These are phyloP conservation scores for Python bivittatus DNA, from an alignment of 2,113 vertebrate genomes.

Conservation along the genomic window DNA sequence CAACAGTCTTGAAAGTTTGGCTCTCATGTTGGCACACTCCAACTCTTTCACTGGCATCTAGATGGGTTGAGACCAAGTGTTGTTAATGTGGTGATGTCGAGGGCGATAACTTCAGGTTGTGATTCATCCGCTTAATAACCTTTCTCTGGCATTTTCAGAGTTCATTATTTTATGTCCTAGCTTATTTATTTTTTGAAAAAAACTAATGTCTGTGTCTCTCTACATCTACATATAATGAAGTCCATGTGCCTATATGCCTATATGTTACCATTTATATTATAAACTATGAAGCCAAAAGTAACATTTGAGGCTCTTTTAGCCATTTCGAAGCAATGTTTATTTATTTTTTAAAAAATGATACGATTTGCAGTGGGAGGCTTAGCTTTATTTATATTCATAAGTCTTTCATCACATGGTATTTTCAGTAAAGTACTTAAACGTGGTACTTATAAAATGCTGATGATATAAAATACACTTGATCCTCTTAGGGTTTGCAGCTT, in stretches of 20 bases:
- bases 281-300: constrained; percentile 71
- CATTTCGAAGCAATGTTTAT: constrained; percentile 74
- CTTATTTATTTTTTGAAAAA: constrained; percentile 46
- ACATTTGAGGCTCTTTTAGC: constrained; percentile 72
- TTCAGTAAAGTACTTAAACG: constrained; percentile 82
- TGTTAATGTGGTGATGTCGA: constrained; percentile 58
- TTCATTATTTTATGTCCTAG: constrained; percentile 63
- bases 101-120: constrained; percentile 50
- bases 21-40: constrained; percentile 74
- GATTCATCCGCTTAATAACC: constrained; percentile 55
- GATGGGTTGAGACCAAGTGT: constrained; percentile 56
- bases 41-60: constrained; percentile 65
- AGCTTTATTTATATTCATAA: constrained; percentile 87
- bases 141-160: constrained; percentile 54
- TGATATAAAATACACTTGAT: constrained; percentile 83
- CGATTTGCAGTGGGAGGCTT: constrained; percentile 81
- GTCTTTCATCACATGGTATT: constrained; percentile 82
- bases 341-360: constrained; percentile 76
- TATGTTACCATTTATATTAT: constrained; percentile 57
- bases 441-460: constrained; percentile 84
- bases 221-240: not conserved
- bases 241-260: not conserved
- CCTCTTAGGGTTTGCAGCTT: constrained; percentile 82
- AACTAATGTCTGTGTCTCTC: constrained; percentile 60
- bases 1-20: constrained; percentile 79